Evolutionary conservation across 2,113 vertebrate species (phyloP).

Genomic region (Odontesthes bonariensis): DNA sequence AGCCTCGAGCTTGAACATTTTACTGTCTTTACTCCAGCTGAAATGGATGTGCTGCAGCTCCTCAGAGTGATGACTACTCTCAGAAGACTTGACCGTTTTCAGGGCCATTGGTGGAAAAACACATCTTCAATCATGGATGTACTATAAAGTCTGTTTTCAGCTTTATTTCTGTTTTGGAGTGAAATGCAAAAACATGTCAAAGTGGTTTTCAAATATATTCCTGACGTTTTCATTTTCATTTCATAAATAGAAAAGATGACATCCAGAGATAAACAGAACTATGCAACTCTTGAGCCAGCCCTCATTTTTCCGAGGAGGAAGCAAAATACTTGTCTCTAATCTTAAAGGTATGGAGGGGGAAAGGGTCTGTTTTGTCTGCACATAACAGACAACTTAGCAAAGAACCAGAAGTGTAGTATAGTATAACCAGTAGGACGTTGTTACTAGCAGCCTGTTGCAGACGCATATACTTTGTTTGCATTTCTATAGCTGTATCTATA

Average conservation of each 20-base stretch:
- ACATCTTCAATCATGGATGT: background rate
- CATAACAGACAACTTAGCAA: background rate
- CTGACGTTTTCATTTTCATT: slow-evolving; percentile 5
- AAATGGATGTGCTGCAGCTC: background rate
- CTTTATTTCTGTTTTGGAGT: background rate
- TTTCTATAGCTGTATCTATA: no score
- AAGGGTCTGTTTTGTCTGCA: background rate
- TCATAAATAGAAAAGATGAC: background rate
- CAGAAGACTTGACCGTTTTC: background rate
- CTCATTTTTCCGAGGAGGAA: no score
- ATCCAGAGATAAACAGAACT: background rate
- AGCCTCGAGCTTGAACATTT: background rate
- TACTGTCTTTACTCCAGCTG: background rate
- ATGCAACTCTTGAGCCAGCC: no score
- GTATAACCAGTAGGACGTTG: no score
- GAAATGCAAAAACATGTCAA: background rate
- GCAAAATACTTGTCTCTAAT: no score
- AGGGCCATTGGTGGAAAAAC: background rate
- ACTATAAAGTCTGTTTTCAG: background rate
- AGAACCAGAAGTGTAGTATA: background rate
- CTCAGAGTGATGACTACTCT: background rate
- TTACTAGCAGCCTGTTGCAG: no score
- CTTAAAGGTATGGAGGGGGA: no score
- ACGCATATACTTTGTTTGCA: no score
- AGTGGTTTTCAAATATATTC: background rate